Conservation (phyloP, 2,888 invertebrate genomes). For the Pterostichus madidus region DNA sequence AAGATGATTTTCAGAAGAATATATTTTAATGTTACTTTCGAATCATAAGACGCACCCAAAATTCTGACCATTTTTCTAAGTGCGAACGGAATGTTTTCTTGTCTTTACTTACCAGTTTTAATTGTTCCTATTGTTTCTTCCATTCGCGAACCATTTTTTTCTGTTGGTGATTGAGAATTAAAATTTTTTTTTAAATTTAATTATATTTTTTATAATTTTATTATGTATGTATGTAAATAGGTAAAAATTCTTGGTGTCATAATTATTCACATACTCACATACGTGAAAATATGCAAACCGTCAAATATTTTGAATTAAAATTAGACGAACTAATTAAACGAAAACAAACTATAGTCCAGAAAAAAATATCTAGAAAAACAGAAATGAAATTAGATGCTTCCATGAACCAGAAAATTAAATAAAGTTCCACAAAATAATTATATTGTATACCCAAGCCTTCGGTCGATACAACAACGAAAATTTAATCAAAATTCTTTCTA, state of each 20-base stretch:
- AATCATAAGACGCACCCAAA: too few relatives aligned
- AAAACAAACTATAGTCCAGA: conserved; percentile 1
- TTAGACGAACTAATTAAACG: neutral
- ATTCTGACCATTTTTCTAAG: too few relatives aligned
- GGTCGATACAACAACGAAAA: conserved; percentile 13
- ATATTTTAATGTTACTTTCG: too few relatives aligned
- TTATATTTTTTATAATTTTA: too few relatives aligned
- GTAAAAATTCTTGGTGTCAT: neutral
- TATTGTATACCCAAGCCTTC: neutral
- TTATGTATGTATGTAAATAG: neutral
- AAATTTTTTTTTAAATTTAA: too few relatives aligned
- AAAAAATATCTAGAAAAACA: conserved; percentile 15
- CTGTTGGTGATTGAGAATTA: too few relatives aligned
- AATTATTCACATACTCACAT: neutral
- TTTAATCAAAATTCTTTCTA: conserved; percentile 37
- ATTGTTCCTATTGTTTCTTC: too few relatives aligned
- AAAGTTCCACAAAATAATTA: conserved; percentile 25
- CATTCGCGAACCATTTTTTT: too few relatives aligned
- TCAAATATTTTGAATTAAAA: conserved; percentile 17
- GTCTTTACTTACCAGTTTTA: too few relatives aligned
- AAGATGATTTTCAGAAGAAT: too few relatives aligned
- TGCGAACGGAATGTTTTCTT: too few relatives aligned
- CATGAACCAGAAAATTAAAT: conserved; percentile 39
- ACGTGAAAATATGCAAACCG: too few relatives aligned
- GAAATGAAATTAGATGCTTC: conserved; percentile 34